Evolutionary conservation across 2,113 vertebrate species (phyloP).

Genomic region (Oxyruncus cristatus): DNA sequence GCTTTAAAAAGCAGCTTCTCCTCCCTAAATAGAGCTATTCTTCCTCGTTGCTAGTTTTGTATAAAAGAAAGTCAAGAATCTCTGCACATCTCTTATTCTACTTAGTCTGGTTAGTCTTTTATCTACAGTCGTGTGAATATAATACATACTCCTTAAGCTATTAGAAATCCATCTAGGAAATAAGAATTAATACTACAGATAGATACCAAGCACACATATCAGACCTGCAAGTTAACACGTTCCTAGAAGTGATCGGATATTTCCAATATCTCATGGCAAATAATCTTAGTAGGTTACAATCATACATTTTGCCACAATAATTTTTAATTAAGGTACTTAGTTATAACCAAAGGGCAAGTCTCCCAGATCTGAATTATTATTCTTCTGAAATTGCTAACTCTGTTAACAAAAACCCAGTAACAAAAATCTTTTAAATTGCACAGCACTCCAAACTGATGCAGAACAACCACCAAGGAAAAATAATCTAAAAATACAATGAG

Average conservation of each 20-base stretch:
- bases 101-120: neutral
- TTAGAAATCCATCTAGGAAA: neutral
- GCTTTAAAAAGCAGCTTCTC: neutral
- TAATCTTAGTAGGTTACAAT: neutral
- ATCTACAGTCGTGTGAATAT: neutral
- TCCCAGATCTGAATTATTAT: neutral
- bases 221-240: neutral
- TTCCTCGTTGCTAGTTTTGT: neutral
- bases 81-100: neutral
- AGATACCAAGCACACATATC: neutral
- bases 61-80: neutral
- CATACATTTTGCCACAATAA: neutral
- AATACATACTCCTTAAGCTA: neutral
- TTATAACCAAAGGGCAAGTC: neutral
- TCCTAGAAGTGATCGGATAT: neutral
- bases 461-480: neutral
- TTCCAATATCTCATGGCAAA: neutral
- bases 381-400: neutral
- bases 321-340: neutral
- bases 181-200: neutral
- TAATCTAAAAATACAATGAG: conserved; percentile 20
- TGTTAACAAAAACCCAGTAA: neutral
- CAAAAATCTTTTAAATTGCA: neutral
- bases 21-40: neutral
- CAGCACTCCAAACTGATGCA: neutral